Percentiles rank a stretch among this genome's conserved stretches.
Evolutionary conservation across 2,888 invertebrate genomes (phyloP).

Genomic region (Ectemnius continuus): DNA sequence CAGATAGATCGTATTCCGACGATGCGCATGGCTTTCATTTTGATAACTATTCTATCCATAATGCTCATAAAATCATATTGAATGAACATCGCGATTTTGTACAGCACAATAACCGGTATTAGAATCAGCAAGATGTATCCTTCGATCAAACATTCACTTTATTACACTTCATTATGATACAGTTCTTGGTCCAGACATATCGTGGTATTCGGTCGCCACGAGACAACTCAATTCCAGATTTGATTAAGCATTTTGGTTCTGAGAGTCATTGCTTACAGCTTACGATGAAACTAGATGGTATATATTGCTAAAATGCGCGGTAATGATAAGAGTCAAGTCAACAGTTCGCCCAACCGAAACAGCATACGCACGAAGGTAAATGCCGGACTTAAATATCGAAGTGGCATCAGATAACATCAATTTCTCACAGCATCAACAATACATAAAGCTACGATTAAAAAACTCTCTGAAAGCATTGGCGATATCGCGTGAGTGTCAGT

Average conservation of each 20-base stretch:
- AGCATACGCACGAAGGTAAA: too few species aligned
- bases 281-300: constrained; percentile 1
- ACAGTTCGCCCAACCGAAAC: too few species aligned
- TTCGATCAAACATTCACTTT: constrained; percentile 49
- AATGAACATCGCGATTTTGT: constrained; percentile 7
- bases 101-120: constrained; percentile 16
- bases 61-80: neutral
- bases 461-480: constrained; percentile 15
- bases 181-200: constrained; percentile 64
- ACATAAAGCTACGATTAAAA: constrained; percentile 33
- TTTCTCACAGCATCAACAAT: constrained; percentile 28
- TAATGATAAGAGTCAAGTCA: too few species aligned
- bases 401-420: too few species aligned
- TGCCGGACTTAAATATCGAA: too few species aligned
- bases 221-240: constrained; percentile 56
- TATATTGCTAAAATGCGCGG: constrained; percentile 30
- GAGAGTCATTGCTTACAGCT: constrained; percentile 25
- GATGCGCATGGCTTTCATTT: too few species aligned
- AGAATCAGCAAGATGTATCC: constrained; percentile 16
- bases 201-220: constrained; percentile 49
- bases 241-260: constrained; percentile 38
- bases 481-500: constrained; percentile 11
- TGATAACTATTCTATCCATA: too few species aligned
- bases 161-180: constrained; percentile 57
- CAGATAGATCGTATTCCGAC: too few species aligned